A percentile compares a stretch with the other conserved stretches of the same genome.
These are phyloP conservation scores for Elephas maximus DNA, from an alignment of 2,113 vertebrate genomes.

Conservation along the genomic window DNA sequence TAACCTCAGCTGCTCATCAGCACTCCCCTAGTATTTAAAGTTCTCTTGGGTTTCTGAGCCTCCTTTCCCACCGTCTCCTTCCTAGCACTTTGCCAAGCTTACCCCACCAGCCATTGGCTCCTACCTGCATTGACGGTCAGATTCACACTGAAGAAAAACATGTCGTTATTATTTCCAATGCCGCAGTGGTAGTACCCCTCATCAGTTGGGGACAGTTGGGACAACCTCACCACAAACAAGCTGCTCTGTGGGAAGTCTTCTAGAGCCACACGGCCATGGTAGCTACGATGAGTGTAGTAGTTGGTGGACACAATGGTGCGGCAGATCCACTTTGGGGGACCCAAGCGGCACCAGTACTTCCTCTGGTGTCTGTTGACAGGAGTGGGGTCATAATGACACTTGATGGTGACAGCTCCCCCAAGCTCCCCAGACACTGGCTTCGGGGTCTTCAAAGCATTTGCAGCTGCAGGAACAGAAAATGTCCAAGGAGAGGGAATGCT, in stretches of 20 bases:
- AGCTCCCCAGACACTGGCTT: conserved; percentile 68
- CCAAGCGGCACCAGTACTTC: conserved; percentile 88
- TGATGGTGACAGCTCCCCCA: conserved; percentile 84
- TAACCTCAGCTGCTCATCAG: too few species aligned
- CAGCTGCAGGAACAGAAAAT: conserved; percentile 36
- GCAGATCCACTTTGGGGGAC: background rate
- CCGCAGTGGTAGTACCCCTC: conserved; percentile 86
- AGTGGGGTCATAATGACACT: conserved; percentile 81
- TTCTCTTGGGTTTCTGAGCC: background rate
- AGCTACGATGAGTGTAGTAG: background rate
- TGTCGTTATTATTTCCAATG: conserved; percentile 78
- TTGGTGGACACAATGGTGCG: conserved; percentile 84
- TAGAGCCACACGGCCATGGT: conserved; percentile 76
- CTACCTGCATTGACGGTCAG: conserved; percentile 83
- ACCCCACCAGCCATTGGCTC: rapidly evolving
- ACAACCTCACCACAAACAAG: conserved; percentile 81
- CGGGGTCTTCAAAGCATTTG: conserved; percentile 75
- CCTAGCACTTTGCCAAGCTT: background rate
- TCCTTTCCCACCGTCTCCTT: background rate
- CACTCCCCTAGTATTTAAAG: background rate
- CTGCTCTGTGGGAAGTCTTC: conserved; percentile 58
- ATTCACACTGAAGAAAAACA: conserved; percentile 74
- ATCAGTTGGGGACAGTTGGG: conserved; percentile 72
- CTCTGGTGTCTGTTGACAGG: conserved; percentile 83
- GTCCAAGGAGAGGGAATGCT: background rate